These are phyloP conservation scores for Petromus typicus DNA, from an alignment of 2,113 vertebrate genomes.

Conservation along the genomic window DNA sequence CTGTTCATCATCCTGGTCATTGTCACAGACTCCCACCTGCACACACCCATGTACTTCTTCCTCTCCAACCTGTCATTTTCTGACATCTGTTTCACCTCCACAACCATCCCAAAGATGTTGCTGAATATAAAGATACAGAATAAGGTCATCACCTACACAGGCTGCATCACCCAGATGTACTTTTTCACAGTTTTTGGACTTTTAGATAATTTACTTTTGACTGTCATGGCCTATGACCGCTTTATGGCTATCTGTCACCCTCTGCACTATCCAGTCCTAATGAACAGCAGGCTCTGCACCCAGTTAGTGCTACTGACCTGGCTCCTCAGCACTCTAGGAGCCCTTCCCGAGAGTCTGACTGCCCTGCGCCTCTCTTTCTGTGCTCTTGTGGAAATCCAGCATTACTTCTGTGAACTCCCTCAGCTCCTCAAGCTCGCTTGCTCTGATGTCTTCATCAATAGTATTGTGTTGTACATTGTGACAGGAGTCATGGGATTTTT, in stretches of 20 bases:
- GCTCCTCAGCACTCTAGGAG: slow-evolving; percentile 6
- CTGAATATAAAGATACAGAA: neutral
- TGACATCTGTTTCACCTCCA: neutral
- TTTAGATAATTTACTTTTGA: neutral
- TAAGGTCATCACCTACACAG: neutral
- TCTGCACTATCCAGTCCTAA: neutral
- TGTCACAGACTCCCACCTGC: neutral
- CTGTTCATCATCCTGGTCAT: neutral
- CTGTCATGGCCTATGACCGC: neutral
- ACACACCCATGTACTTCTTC: neutral
- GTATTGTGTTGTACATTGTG: neutral
- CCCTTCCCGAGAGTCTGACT: slow-evolving; percentile 22
- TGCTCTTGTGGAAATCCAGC: neutral
- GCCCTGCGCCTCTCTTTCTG: slow-evolving; percentile 32
- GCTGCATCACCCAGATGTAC: neutral
- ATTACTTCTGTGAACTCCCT: slow-evolving; percentile 68
- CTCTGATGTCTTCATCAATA: slow-evolving; percentile 45
- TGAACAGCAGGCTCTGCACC: neutral
- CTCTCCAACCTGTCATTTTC: neutral
- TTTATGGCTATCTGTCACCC: neutral
- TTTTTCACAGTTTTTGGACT: neutral
- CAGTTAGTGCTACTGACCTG: neutral
- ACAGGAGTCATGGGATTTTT: slow-evolving; percentile 28
- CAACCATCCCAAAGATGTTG: neutral
- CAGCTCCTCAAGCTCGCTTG: slow-evolving; percentile 54